Conservation (phyloP, 2,797 vertebrate genomes). For the Urocyon cinereoargenteus region DNA sequence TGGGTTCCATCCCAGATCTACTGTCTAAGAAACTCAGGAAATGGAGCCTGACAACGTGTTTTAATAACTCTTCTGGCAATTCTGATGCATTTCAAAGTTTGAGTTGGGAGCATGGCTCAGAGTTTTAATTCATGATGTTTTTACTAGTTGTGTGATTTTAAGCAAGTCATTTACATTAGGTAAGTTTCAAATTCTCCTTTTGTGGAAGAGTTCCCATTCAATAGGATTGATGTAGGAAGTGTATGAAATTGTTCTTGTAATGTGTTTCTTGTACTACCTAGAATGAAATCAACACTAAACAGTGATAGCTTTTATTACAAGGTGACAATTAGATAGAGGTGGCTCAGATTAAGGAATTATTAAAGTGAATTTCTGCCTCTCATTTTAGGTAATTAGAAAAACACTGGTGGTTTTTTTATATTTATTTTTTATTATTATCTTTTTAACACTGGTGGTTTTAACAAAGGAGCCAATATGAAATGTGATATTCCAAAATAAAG, state of each 20-base stretch:
- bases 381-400: background rate
- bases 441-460: background rate
- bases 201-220: background rate
- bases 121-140: background rate
- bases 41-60: background rate
- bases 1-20: background rate
- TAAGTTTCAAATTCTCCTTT: background rate
- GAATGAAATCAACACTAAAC: background rate
- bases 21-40: background rate
- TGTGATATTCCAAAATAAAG: background rate
- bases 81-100: background rate
- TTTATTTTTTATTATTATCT: no score
- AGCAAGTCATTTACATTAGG: background rate
- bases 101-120: background rate
- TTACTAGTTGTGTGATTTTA: background rate
- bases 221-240: background rate
- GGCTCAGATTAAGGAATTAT: background rate
- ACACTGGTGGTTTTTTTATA: background rate
- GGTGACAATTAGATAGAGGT: background rate
- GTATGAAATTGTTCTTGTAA: background rate
- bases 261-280: background rate
- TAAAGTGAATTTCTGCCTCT: background rate
- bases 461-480: background rate
- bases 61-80: background rate
- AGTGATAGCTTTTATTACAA: background rate